Conservation (phyloP, 2,113 vertebrate species). For the Nannospalax galili region DNA sequence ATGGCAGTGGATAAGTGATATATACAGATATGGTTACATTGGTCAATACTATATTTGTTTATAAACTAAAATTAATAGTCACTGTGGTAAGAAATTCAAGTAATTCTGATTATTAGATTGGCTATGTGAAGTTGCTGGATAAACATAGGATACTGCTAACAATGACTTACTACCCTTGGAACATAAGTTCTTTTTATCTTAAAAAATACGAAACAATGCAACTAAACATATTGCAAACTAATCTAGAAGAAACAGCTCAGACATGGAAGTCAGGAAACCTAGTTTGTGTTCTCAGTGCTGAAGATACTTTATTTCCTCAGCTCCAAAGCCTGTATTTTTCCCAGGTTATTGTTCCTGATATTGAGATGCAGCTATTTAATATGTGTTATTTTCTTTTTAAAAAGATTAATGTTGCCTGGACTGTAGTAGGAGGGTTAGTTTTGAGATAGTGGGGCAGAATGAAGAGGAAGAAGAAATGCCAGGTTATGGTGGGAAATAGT, state of each 20-base stretch:
- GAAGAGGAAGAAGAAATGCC: not conserved
- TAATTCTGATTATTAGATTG: not conserved
- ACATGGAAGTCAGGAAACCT: not conserved
- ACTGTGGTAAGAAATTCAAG: not conserved
- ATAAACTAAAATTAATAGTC: conserved; percentile 23
- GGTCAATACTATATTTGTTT: conserved; percentile 22
- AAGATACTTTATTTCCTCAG: not conserved
- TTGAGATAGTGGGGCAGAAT: not conserved
- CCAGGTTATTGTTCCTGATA: not conserved
- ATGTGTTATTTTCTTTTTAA: not conserved
- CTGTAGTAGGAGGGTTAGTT: not conserved
- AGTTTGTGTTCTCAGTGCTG: not conserved
- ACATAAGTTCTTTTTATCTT: not conserved
- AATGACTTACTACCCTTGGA: not conserved
- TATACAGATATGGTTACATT: not conserved
- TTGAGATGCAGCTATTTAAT: not conserved
- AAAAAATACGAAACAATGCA: not conserved
- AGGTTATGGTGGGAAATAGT: not conserved
- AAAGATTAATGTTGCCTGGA: not conserved
- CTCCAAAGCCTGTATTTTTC: not conserved
- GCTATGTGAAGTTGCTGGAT: not conserved
- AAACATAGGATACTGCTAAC: not conserved
- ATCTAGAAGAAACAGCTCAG: not conserved
- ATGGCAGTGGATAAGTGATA: not conserved
- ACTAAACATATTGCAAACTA: not conserved